Evolutionary conservation across 2,888 invertebrate species (phyloP).

Genomic region (Dryocosmus kuriphilus): DNA sequence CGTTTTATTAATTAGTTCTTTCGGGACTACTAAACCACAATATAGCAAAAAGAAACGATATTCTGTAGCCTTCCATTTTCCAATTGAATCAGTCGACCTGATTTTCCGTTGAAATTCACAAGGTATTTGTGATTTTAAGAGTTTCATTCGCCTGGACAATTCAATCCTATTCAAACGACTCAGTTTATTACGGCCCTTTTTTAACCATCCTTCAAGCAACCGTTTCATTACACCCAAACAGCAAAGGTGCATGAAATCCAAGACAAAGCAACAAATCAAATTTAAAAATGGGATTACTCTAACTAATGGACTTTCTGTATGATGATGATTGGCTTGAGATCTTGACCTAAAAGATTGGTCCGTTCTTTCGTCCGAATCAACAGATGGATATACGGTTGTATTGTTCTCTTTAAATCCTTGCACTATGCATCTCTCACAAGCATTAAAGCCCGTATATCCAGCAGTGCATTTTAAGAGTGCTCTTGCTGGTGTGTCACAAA

Average conservation of each 20-base stretch:
- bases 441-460: conserved; percentile 54
- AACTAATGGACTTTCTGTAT: conserved; percentile 41
- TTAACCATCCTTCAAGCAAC: too few species aligned
- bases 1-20: conserved; percentile 40
- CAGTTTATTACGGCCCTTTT: too few species aligned
- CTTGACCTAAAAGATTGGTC: conserved; percentile 39
- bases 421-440: too few species aligned
- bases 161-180: too few species aligned
- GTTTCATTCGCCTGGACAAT: too few species aligned
- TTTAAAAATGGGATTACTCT: conserved; percentile 8
- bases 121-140: conserved; percentile 38
- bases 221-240: too few species aligned
- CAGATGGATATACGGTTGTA: conserved; percentile 41
- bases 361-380: conserved; percentile 37
- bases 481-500: conserved; percentile 55
- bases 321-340: conserved; percentile 45
- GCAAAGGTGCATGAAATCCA: too few species aligned
- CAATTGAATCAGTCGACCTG: conserved; percentile 40
- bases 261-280: not conserved
- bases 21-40: conserved; percentile 57
- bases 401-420: too few species aligned
- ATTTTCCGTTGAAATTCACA: conserved; percentile 52
- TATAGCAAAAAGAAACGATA: conserved; percentile 55
- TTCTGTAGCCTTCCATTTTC: conserved; percentile 52
- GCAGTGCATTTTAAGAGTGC: conserved; percentile 52